Conservation (phyloP, 2,797 vertebrate species). For the Catamblyrhynchus diadema region DNA sequence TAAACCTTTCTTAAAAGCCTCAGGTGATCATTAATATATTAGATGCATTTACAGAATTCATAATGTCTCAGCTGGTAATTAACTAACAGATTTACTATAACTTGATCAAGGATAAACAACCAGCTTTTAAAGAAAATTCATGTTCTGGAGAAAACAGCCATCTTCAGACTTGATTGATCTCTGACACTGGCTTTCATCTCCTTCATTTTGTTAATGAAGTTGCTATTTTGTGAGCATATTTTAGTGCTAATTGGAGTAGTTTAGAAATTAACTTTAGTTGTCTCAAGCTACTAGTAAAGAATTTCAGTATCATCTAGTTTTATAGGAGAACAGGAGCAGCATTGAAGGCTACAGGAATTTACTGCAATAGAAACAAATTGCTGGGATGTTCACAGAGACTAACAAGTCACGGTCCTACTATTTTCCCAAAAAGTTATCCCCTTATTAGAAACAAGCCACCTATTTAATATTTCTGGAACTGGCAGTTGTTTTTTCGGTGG, state of each 20-base stretch:
- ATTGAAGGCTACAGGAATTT: neutral
- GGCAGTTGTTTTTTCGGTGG: fast-evolving
- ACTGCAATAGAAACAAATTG: neutral
- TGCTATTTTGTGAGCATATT: neutral
- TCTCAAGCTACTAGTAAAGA: neutral
- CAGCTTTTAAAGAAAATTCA: neutral
- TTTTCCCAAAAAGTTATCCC: neutral
- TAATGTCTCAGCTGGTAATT: neutral
- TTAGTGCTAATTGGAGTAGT: neutral
- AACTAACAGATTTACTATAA: neutral
- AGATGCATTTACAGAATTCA: neutral
- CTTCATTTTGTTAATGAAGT: neutral
- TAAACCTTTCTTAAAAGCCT: neutral
- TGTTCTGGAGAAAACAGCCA: neutral
- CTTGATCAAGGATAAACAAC: neutral
- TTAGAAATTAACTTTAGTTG: neutral
- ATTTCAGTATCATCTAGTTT: conserved; percentile 21
- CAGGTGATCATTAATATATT: neutral
- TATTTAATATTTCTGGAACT: neutral
- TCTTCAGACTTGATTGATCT: neutral
- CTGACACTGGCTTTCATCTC: neutral
- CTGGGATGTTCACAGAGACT: neutral
- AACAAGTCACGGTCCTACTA: neutral
- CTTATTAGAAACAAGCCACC: neutral
- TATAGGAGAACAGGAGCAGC: neutral